These are phyloP conservation scores for Nematolebias whitei DNA, from an alignment of 2,113 vertebrate genomes.

Conservation along the genomic window DNA sequence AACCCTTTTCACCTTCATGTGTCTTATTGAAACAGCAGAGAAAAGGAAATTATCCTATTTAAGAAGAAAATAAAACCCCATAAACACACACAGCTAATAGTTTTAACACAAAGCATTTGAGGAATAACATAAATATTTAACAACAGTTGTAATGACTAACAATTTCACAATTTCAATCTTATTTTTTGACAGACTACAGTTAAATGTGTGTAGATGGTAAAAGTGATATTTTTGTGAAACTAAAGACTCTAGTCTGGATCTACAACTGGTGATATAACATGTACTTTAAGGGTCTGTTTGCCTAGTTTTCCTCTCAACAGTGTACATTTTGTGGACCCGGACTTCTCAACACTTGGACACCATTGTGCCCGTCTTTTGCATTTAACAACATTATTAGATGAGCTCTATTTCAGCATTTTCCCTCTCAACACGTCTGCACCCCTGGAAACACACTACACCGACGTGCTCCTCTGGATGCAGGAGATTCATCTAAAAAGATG, in stretches of 20 bases:
- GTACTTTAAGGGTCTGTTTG: constrained; percentile 10
- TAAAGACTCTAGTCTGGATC: constrained; percentile 4
- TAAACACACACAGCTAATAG: not conserved
- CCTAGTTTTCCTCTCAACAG: constrained; percentile 19
- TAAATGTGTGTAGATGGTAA: not conserved
- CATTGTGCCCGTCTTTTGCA: constrained; percentile 26
- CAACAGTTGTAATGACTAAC: not conserved
- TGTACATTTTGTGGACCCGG: constrained; percentile 35
- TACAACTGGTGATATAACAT: not conserved
- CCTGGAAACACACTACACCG: constrained; percentile 29
- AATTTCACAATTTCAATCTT: not conserved
- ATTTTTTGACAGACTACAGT: not conserved
- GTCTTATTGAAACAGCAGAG: constrained; percentile 52
- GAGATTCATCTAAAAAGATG: not conserved
- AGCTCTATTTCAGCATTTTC: constrained; percentile 45
- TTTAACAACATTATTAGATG: constrained; percentile 46
- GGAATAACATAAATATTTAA: too few relatives aligned
- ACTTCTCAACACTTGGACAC: constrained; percentile 45
- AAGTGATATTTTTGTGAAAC: not conserved
- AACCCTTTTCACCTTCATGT: constrained; percentile 52
- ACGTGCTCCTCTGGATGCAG: not conserved
- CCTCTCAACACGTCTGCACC: constrained; percentile 15
- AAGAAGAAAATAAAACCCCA: constrained; percentile 1
- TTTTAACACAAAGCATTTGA: not conserved
- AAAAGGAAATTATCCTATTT: constrained; percentile 41